A percentile compares a stretch with the other conserved stretches of the same genome.
These are phyloP conservation scores for Amphiprion clarkii DNA, from an alignment of 2,797 vertebrate species.

Conservation along the genomic window DNA sequence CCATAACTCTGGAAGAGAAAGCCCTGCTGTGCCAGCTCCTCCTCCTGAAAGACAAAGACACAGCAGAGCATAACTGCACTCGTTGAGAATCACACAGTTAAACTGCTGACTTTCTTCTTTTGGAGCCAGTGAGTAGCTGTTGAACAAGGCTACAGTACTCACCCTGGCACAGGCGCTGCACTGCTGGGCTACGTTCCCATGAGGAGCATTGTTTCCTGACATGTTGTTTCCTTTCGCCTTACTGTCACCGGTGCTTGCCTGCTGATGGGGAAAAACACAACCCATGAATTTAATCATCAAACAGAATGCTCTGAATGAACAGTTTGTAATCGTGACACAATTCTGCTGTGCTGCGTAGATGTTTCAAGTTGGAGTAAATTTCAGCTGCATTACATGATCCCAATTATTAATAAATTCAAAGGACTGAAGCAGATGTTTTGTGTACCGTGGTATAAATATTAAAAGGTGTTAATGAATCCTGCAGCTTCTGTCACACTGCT, in stretches of 20 bases:
- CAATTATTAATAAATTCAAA: conserved; percentile 32
- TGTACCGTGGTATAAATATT: conserved; percentile 43
- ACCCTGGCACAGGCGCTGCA: conserved; percentile 85
- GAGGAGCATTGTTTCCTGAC: conserved; percentile 77
- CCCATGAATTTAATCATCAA: conserved; percentile 40
- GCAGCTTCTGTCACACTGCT: conserved; percentile 32
- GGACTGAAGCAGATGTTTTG: conserved; percentile 38
- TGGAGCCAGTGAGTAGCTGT: conserved; percentile 1
- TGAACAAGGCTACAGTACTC: conserved; percentile 44
- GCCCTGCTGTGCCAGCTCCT: conserved; percentile 89
- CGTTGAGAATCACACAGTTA: conserved; percentile 1
- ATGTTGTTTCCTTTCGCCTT: conserved; percentile 81
- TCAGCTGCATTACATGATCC: conserved; percentile 14
- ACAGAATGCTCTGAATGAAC: conserved; percentile 17
- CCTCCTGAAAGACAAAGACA: conserved; percentile 82
- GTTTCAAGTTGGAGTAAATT: conserved; percentile 32
- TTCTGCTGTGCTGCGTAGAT: conserved; percentile 1
- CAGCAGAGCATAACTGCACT: conserved; percentile 22
- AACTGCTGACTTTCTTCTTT: background rate
- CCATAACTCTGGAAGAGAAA: conserved; percentile 89
- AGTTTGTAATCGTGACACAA: background rate
- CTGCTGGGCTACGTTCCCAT: conserved; percentile 72
- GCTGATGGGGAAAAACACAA: conserved; percentile 50
- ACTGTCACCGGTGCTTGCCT: conserved; percentile 71
- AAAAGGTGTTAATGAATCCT: conserved; percentile 39